Percentiles rank a stretch among this genome's conserved stretches.
Evolutionary conservation across 2,888 invertebrate genomes (phyloP).

Genomic region (Drosophila gaucha): DNA sequence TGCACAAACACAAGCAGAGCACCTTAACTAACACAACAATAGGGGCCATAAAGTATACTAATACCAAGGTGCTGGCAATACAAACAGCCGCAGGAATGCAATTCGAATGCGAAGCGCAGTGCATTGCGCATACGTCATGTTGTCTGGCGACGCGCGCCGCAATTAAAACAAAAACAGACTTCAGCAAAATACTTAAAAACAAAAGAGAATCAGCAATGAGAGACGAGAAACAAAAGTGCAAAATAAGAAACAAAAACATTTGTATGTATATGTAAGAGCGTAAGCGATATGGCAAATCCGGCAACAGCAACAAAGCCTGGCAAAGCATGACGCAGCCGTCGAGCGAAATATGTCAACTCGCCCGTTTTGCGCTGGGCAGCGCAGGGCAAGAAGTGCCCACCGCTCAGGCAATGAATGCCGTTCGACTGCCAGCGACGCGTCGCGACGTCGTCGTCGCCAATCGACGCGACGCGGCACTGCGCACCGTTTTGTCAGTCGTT

Average conservation of each 20-base stretch:
- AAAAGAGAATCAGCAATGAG: slow-evolving; percentile 18
- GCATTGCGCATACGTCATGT: slow-evolving; percentile 74
- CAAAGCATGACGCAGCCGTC: slow-evolving; percentile 52
- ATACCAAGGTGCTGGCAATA: slow-evolving; percentile 16
- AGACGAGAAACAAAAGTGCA: slow-evolving; percentile 34
- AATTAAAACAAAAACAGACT: slow-evolving; percentile 29
- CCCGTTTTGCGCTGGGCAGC: slow-evolving; percentile 23
- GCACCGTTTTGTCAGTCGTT: slow-evolving; percentile 67
- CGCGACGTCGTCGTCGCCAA: slow-evolving; percentile 22
- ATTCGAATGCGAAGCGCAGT: slow-evolving; percentile 57
- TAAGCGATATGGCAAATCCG: slow-evolving; percentile 60
- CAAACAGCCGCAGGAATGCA: slow-evolving; percentile 13
- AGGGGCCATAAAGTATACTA: neutral
- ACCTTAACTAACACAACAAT: neutral
- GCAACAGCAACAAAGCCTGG: slow-evolving; percentile 44
- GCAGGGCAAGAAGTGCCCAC: slow-evolving; percentile 47
- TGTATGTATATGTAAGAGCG: slow-evolving; percentile 17
- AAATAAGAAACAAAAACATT: slow-evolving; percentile 11
- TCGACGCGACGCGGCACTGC: slow-evolving; percentile 14
- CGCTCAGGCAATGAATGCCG: slow-evolving; percentile 18
- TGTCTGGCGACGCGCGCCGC: slow-evolving; percentile 51
- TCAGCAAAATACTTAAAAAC: slow-evolving; percentile 14
- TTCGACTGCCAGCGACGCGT: slow-evolving; percentile 17
- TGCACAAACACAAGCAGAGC: slow-evolving; percentile 14
- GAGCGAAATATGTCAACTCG: slow-evolving; percentile 63